phyloP scores from a whole-genome alignment of 2,888 invertebrate species.

The Adela reaumurella region DNA sequence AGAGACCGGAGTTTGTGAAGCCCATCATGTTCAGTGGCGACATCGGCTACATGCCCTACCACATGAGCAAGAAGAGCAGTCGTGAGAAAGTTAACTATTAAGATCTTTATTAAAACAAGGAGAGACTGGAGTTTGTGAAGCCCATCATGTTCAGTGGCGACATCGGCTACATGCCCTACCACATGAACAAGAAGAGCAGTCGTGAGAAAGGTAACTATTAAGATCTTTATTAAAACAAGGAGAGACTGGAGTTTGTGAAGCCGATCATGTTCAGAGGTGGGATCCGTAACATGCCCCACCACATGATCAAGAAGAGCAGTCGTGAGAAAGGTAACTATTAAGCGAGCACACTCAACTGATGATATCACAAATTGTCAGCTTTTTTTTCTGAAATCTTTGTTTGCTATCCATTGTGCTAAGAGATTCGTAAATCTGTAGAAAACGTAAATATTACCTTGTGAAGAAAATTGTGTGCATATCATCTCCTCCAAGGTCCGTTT shows the following conservation, averaged over 20 bases:
- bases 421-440: not conserved
- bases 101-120: too few relatives aligned
- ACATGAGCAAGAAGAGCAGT: slow-evolving; percentile 72
- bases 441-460: too few relatives aligned
- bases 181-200: slow-evolving; percentile 72
- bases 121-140: slow-evolving; percentile 90
- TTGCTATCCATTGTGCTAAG: too few relatives aligned
- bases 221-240: too few relatives aligned
- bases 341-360: too few relatives aligned
- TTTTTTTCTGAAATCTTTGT: too few relatives aligned
- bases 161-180: slow-evolving; percentile 83
- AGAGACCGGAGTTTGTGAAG: slow-evolving; percentile 90
- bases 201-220: slow-evolving; percentile 63
- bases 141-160: slow-evolving; percentile 99
- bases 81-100: slow-evolving; percentile 63
- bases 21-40: slow-evolving; percentile 99
- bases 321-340: slow-evolving; percentile 63
- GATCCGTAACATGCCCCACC: slow-evolving; percentile 83
- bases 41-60: slow-evolving; percentile 83
- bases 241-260: slow-evolving; percentile 90
- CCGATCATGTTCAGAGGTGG: slow-evolving; percentile 99
- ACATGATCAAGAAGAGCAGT: slow-evolving; percentile 72
- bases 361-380: too few relatives aligned
- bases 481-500: not conserved
- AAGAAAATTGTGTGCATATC: not conserved